These are phyloP conservation scores for Vidua chalybeata DNA, from an alignment of 2,113 vertebrate species.

Conservation along the genomic window DNA sequence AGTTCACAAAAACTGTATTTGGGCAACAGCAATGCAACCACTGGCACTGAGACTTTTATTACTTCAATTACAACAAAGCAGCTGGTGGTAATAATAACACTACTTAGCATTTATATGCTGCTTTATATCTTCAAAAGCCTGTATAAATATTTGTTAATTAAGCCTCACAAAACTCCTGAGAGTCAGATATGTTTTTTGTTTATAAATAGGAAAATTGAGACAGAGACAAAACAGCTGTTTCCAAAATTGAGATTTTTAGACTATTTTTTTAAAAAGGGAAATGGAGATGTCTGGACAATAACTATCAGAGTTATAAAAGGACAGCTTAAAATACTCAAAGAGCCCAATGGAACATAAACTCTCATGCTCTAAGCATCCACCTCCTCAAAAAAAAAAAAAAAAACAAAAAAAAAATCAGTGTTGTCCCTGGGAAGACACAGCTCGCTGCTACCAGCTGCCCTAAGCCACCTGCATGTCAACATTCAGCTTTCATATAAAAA, in stretches of 20 bases:
- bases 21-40: not conserved
- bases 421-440: not conserved
- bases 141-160: slow-evolving; percentile 27
- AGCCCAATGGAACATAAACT: not conserved
- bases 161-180: not conserved
- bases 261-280: not conserved
- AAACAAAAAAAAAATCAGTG: not conserved
- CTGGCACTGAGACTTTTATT: not conserved
- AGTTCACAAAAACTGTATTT: not conserved
- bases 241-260: not conserved
- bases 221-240: not conserved
- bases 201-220: not conserved
- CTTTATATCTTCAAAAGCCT: slow-evolving; percentile 20
- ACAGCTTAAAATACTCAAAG: not conserved
- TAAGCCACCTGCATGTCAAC: not conserved
- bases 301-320: not conserved
- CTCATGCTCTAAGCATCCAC: not conserved
- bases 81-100: not conserved
- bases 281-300: not conserved
- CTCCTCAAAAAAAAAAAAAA: not conserved
- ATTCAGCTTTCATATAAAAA: not conserved
- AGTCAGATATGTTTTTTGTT: not conserved
- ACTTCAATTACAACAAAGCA: slow-evolving; percentile 1
- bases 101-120: not conserved
- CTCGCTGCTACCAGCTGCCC: not conserved